A percentile compares a stretch with the other conserved stretches of the same genome.
Conservation (phyloP, 2,888 invertebrate species). For the Heliconius erato region DNA sequence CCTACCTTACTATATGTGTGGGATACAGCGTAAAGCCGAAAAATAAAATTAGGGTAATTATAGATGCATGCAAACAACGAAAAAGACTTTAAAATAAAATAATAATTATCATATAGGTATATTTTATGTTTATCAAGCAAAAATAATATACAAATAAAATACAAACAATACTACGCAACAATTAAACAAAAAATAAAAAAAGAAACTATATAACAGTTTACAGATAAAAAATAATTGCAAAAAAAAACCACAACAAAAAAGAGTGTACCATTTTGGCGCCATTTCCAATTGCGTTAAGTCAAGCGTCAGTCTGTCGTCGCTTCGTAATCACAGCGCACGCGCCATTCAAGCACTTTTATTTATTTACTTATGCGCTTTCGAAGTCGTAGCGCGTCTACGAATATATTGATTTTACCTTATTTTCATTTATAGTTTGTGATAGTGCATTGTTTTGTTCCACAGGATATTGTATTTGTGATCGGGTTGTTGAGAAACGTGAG, state of each 20-base stretch:
- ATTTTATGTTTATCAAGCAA: too few species aligned
- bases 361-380: conserved; percentile 20
- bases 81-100: too few species aligned
- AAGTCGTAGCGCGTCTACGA: conserved; percentile 28
- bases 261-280: conserved; percentile 42
- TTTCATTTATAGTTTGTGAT: conserved; percentile 4
- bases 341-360: conserved; percentile 43
- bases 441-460: conserved; percentile 11
- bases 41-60: too few species aligned
- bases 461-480: neutral
- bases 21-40: too few species aligned
- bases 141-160: too few species aligned
- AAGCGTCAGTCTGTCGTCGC: conserved; percentile 48
- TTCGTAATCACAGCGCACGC: conserved; percentile 60
- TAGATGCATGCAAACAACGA: too few species aligned
- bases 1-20: too few species aligned
- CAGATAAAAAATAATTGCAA: neutral
- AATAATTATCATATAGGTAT: too few species aligned
- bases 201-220: too few species aligned
- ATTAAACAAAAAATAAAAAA: too few species aligned
- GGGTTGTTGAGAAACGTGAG: conserved; percentile 18
- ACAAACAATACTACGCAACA: too few species aligned
- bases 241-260: neutral
- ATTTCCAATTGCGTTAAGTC: conserved; percentile 49
- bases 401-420: conserved; percentile 29